Conservation (phyloP, 2,888 invertebrate genomes). For the Leptinotarsa haldemani region DNA sequence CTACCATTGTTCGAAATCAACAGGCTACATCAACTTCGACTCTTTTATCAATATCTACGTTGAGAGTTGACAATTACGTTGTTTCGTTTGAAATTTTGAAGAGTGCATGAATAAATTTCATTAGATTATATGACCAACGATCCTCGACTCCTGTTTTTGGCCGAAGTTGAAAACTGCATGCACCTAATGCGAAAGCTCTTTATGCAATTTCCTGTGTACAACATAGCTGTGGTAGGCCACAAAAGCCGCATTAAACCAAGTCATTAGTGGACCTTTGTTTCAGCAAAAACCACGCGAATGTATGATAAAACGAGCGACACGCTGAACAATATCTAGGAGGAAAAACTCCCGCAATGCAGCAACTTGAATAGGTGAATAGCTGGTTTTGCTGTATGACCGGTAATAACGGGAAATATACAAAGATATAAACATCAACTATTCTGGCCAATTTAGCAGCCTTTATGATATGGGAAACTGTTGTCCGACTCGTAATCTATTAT, state of each 20-base stretch:
- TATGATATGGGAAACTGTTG: conserved; percentile 27
- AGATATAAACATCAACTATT: conserved; percentile 42
- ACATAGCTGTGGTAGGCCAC: conserved; percentile 2
- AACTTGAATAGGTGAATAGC: conserved; percentile 25
- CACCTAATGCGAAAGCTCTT: conserved; percentile 8
- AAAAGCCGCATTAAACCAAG: conserved; percentile 24
- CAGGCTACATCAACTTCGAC: too few relatives aligned
- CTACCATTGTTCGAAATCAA: too few relatives aligned
- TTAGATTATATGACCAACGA: conserved; percentile 5
- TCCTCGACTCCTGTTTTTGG: conserved; percentile 21
- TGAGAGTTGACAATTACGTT: too few relatives aligned
- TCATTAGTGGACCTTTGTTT: conserved; percentile 34
- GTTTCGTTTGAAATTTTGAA: too few relatives aligned
- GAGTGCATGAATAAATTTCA: too few relatives aligned
- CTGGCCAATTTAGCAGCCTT: conserved; percentile 38
- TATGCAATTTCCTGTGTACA: conserved; percentile 27
- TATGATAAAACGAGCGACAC: conserved; percentile 30
- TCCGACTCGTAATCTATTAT: conserved; percentile 41
- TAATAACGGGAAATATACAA: conserved; percentile 40
- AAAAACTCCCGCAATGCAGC: conserved; percentile 33
- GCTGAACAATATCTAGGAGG: conserved; percentile 36
- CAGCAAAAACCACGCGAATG: conserved; percentile 34
- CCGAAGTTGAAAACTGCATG: conserved; percentile 19
- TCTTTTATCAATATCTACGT: too few relatives aligned
- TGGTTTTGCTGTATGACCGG: conserved; percentile 15